Evolutionary conservation across 2,113 vertebrate species (phyloP).

Genomic region (Taurulus bubalis): DNA sequence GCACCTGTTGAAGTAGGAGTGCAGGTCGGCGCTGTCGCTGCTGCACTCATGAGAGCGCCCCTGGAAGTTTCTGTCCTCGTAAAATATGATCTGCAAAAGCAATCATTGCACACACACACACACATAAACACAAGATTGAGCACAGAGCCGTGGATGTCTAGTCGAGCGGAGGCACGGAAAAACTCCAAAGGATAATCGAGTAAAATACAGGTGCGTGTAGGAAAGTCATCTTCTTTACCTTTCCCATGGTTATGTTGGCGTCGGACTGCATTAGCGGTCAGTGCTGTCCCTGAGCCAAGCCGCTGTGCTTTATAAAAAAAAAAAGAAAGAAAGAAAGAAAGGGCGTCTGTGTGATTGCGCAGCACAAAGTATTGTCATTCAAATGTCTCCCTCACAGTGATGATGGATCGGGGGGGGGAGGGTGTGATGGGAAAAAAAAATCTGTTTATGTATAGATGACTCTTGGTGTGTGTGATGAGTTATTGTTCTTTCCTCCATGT

Average conservation of each 20-base stretch:
- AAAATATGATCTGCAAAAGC: constrained; percentile 80
- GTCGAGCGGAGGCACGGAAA: not conserved
- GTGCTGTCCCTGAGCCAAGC: constrained; percentile 54
- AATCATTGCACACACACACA: not conserved
- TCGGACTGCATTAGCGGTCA: constrained; percentile 43
- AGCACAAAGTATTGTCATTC: constrained; percentile 81
- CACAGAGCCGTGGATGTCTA: not conserved
- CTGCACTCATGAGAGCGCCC: constrained; percentile 81
- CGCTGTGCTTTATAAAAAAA: constrained; percentile 76
- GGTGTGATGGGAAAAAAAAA: constrained; percentile 8
- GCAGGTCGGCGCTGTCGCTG: constrained; percentile 81
- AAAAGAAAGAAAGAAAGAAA: constrained; percentile 54
- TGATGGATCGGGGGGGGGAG: constrained; percentile 51
- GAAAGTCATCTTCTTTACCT: constrained; percentile 60
- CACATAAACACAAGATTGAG: not conserved
- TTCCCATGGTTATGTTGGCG: constrained; percentile 70
- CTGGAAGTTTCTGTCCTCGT: constrained; percentile 82
- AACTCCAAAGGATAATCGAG: not conserved
- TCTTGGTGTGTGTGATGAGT: constrained; percentile 52
- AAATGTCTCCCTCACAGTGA: constrained; percentile 63
- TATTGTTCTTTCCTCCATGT: constrained; percentile 70
- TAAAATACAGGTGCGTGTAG: not conserved
- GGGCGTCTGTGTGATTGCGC: constrained; percentile 73
- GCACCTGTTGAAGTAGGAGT: constrained; percentile 79
- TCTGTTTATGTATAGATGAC: constrained; percentile 67